Conservation (phyloP, 1,140 invertebrate genomes). For the Pissodes strobi region DNA sequence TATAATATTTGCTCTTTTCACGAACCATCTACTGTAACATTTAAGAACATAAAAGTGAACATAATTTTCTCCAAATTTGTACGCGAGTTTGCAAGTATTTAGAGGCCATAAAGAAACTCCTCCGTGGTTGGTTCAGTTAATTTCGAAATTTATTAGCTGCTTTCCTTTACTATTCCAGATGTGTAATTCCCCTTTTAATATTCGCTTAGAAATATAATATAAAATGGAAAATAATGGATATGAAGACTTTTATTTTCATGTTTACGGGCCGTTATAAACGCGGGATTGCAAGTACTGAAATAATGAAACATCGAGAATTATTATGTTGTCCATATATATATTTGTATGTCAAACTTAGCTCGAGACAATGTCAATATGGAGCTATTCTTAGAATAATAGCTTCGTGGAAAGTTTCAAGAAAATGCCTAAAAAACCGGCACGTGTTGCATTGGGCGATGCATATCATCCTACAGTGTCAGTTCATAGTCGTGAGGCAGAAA, state of each 20-base stretch:
- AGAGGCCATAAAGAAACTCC: slow-evolving; percentile 19
- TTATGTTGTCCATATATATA: no score
- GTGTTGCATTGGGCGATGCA: no score
- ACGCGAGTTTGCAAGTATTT: slow-evolving; percentile 15
- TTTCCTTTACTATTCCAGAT: slow-evolving; percentile 19
- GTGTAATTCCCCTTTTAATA: slow-evolving; percentile 28
- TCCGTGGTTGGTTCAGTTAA: slow-evolving; percentile 10
- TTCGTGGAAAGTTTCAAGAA: no score
- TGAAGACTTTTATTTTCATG: slow-evolving; percentile 33
- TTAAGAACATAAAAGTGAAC: not conserved
- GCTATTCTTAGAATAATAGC: no score
- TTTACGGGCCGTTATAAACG: slow-evolving; percentile 17
- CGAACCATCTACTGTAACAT: no score
- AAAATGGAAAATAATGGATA: slow-evolving; percentile 35
- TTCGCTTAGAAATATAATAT: slow-evolving; percentile 26
- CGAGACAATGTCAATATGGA: no score
- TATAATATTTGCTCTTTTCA: no score
- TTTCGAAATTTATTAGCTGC: slow-evolving; percentile 27
- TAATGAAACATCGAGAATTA: slow-evolving; percentile 13
- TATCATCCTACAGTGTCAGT: no score
- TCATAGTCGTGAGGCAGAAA: no score
- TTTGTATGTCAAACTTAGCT: no score
- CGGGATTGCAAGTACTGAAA: no score
- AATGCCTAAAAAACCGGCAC: no score
- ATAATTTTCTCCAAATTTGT: not conserved